Percentiles rank a stretch among this genome's conserved stretches.
Evolutionary conservation across 2,797 vertebrate genomes (phyloP).

Genomic region (Agapornis canus): DNA sequence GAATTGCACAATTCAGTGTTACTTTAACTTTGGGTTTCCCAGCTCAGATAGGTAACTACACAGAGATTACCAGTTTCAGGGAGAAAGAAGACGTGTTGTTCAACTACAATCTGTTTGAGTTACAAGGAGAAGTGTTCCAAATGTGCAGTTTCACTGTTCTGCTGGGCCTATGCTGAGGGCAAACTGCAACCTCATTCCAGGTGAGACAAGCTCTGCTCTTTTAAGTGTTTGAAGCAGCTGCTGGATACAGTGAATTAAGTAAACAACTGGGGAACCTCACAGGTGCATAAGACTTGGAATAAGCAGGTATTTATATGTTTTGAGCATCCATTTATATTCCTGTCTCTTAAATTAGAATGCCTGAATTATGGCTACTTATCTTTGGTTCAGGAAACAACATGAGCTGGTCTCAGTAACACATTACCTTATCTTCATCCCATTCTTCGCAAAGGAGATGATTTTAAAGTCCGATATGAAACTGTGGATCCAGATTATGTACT

Average conservation of each 20-base stretch:
- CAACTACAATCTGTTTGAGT: background rate
- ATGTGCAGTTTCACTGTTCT: background rate
- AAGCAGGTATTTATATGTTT: background rate
- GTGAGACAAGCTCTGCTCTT: background rate
- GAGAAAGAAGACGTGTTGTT: background rate
- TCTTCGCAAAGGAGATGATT: background rate
- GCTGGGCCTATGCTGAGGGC: background rate
- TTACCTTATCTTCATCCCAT: background rate
- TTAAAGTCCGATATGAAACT: background rate
- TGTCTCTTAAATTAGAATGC: background rate
- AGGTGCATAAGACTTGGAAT: background rate
- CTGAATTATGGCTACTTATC: background rate
- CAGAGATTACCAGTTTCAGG: background rate
- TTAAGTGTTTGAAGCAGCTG: background rate
- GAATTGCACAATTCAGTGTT: background rate
- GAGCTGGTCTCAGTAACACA: background rate
- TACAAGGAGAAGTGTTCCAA: background rate
- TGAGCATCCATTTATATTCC: background rate
- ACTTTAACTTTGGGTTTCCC: background rate
- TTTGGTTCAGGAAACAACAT: background rate
- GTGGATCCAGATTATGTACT: background rate
- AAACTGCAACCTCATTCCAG: background rate
- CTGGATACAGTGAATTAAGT: background rate
- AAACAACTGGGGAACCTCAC: background rate
- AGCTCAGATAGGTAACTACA: background rate